Percentiles rank a stretch among this genome's conserved stretches.
Conservation (phyloP, 2,797 vertebrate species). For the Loris lydekkerianus region DNA sequence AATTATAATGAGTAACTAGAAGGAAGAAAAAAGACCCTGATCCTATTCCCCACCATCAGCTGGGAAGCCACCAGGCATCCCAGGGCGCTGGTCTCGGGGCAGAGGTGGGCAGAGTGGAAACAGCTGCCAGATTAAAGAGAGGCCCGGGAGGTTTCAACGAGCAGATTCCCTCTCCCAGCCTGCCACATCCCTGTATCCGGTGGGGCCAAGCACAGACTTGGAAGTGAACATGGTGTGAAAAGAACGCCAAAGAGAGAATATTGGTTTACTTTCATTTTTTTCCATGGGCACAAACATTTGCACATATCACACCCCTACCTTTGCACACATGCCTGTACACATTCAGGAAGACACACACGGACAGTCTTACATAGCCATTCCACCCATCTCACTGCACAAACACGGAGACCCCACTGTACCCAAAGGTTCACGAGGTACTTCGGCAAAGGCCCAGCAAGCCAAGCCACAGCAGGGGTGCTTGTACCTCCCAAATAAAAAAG, state of each 20-base stretch:
- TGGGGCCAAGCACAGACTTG: background rate
- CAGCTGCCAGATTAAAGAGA: background rate
- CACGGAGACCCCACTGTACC: background rate
- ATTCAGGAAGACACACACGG: background rate
- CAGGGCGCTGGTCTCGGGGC: background rate
- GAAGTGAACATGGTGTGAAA: background rate
- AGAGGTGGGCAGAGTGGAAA: background rate
- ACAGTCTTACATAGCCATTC: background rate
- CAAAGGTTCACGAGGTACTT: background rate
- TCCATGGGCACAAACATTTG: background rate
- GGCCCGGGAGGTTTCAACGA: background rate
- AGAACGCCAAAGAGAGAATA: background rate
- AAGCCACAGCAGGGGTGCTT: background rate
- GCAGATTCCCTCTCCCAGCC: background rate
- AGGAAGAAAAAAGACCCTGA: background rate
- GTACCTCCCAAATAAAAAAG: background rate
- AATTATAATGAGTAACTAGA: background rate
- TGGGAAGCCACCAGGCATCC: background rate
- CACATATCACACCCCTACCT: background rate
- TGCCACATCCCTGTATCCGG: background rate
- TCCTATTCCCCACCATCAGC: background rate
- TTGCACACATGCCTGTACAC: background rate
- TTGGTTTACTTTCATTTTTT: constrained; percentile 49
- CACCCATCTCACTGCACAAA: background rate
- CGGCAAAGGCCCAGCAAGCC: constrained; percentile 9